A percentile compares a stretch with the other conserved stretches of the same genome.
Evolutionary conservation across 2,797 vertebrate genomes (phyloP).

Genomic region (Limnodromus scolopaceus): DNA sequence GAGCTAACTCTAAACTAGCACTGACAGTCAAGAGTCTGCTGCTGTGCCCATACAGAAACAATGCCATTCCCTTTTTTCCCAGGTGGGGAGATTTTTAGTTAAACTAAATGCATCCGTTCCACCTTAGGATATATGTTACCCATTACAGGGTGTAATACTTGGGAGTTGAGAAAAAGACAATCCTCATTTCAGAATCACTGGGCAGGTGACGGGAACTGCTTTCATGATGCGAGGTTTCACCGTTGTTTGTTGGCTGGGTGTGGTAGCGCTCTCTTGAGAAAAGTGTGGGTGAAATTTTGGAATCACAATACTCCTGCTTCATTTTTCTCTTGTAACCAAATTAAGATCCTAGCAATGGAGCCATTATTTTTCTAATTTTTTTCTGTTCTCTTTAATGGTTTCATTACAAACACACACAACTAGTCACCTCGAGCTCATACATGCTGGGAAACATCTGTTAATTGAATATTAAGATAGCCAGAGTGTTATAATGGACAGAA

Average conservation of each 20-base stretch:
- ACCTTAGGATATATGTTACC: background rate
- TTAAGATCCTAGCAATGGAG: background rate
- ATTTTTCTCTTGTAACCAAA: background rate
- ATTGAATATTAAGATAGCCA: slow-evolving; percentile 45
- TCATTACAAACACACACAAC: slow-evolving; percentile 11
- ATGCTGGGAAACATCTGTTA: slow-evolving; percentile 55
- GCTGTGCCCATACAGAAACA: background rate
- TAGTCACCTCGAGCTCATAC: slow-evolving; percentile 13
- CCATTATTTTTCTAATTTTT: background rate
- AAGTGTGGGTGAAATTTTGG: slow-evolving; percentile 25
- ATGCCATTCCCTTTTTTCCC: background rate
- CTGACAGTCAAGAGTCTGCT: background rate
- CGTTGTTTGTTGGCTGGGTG: background rate
- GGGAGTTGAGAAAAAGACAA: background rate
- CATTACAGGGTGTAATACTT: background rate
- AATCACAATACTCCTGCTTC: background rate
- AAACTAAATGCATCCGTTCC: background rate
- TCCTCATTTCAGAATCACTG: background rate
- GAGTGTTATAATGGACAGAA: slow-evolving; percentile 31
- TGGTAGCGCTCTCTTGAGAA: slow-evolving; percentile 2
- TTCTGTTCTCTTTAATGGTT: slow-evolving; percentile 19
- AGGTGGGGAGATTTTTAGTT: background rate
- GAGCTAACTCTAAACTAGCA: background rate
- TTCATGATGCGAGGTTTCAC: background rate
- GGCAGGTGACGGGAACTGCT: background rate